Conservation (phyloP, 2,113 vertebrate species). For the Corythornis vintsioides region DNA sequence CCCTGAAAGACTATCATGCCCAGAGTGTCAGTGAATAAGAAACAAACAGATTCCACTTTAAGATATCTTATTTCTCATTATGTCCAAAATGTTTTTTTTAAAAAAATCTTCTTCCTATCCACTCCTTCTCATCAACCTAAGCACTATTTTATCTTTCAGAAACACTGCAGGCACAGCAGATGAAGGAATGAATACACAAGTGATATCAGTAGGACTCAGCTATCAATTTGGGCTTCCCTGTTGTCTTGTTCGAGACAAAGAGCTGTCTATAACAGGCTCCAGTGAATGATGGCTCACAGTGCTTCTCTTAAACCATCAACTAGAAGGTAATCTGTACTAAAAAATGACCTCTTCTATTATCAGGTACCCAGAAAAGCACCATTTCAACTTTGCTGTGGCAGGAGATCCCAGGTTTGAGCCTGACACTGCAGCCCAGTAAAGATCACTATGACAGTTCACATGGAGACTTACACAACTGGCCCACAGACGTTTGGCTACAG, state of each 20-base stretch:
- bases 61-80: constrained; percentile 6
- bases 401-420: constrained; percentile 1
- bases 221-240: constrained; percentile 55
- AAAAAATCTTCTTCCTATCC: neutral
- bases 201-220: neutral
- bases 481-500: neutral
- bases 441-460: neutral
- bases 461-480: neutral
- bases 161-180: constrained; percentile 33
- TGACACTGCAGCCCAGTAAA: neutral
- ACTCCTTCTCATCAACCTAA: neutral
- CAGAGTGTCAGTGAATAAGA: neutral
- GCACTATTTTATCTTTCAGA: constrained; percentile 38
- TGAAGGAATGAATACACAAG: neutral
- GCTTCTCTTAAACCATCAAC: constrained; percentile 26
- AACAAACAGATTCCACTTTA: constrained; percentile 18
- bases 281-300: constrained; percentile 7
- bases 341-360: constrained; percentile 45
- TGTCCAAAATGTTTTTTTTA: neutral
- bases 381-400: constrained; percentile 32
- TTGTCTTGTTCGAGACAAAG: constrained; percentile 23
- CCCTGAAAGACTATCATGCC: neutral
- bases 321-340: constrained; percentile 14
- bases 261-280: constrained; percentile 3
- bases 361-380: constrained; percentile 13